phyloP scores from a whole-genome alignment of 2,797 vertebrate genomes.

The Lindbergichthys nudifrons region DNA sequence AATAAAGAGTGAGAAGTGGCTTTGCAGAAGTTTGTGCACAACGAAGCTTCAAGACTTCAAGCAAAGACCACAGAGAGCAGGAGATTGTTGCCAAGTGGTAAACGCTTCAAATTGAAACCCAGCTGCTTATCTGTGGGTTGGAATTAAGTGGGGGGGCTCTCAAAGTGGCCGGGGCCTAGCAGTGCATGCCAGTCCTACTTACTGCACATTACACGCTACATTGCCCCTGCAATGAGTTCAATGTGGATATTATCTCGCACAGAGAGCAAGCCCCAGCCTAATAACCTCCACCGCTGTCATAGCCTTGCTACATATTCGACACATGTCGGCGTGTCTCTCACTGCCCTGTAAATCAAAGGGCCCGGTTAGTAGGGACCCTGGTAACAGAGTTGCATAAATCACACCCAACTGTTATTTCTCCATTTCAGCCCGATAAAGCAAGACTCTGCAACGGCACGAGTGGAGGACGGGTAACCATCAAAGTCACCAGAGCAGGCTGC shows the following conservation, averaged over 20 bases:
- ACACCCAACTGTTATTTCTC: conserved; percentile 80
- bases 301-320: conserved; percentile 82
- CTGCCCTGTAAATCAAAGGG: conserved; percentile 85
- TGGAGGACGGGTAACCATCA: conserved; percentile 63
- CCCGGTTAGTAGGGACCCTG: conserved; percentile 70
- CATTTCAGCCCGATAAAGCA: conserved; percentile 72
- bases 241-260: conserved; percentile 87
- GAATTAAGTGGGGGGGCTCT: conserved; percentile 83
- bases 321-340: conserved; percentile 82
- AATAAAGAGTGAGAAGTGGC: conserved; percentile 41
- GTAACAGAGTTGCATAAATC: conserved; percentile 78
- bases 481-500: conserved; percentile 59
- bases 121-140: conserved; percentile 86
- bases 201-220: conserved; percentile 89
- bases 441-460: conserved; percentile 45
- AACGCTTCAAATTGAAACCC: conserved; percentile 86
- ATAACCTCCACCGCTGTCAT: conserved; percentile 83
- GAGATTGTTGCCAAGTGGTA: conserved; percentile 82
- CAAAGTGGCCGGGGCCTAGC: conserved; percentile 84
- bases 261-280: conserved; percentile 82
- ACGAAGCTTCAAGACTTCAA: conserved; percentile 66
- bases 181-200: conserved; percentile 88
- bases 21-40: conserved; percentile 62
- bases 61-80: conserved; percentile 72
- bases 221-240: conserved; percentile 87